These are phyloP conservation scores for Synchiropus splendidus DNA, from an alignment of 2,113 vertebrate species.

Conservation along the genomic window DNA sequence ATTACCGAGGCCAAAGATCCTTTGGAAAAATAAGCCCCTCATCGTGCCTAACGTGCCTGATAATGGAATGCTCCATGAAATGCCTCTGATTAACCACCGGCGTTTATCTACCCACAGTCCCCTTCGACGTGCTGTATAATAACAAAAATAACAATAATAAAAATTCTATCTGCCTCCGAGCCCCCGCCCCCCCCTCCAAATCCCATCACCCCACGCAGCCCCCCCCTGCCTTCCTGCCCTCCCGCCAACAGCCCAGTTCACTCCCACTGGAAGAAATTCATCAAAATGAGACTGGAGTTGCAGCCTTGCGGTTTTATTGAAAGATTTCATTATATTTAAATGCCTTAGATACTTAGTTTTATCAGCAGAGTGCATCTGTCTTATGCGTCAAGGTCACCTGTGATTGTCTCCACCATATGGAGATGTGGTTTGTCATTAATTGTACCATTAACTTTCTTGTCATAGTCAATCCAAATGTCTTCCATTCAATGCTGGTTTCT, in stretches of 20 bases:
- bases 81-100: constrained; percentile 55
- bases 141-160: constrained; percentile 72
- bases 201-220: constrained; percentile 30
- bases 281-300: constrained; percentile 98
- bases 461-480: no score
- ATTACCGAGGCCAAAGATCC: constrained; percentile 89
- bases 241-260: constrained; percentile 55
- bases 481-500: no score
- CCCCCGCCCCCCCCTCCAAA: constrained; percentile 55
- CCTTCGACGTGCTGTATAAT: constrained; percentile 64
- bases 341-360: constrained; percentile 60
- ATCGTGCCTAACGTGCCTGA: constrained; percentile 54
- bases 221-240: constrained; percentile 27
- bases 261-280: constrained; percentile 89
- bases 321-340: constrained; percentile 65
- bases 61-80: constrained; percentile 55
- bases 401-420: no score
- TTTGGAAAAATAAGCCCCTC: constrained; percentile 71
- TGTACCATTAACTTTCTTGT: no score
- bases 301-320: constrained; percentile 97
- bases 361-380: no score
- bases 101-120: constrained; percentile 45
- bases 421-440: no score
- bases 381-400: no score
- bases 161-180: constrained; percentile 85